Base-by-base conservation (phyloP, 2,797 vertebrate genomes). In the Ceryle rudis region DNA sequence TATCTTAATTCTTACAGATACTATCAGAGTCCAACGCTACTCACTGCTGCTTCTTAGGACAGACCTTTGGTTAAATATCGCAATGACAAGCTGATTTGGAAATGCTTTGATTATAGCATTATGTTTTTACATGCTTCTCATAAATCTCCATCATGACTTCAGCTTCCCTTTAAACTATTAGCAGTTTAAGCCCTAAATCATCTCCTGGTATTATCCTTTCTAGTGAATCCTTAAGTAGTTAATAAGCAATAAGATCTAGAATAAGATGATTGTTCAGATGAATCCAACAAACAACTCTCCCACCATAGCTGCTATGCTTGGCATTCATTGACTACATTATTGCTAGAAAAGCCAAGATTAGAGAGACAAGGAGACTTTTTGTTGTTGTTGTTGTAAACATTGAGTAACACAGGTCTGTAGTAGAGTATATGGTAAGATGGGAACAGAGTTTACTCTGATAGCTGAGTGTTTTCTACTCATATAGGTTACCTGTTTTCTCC, bases 211-310 rank as follows among this genome's bases (percentile, higher is more conserved):
- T 96, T 96, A 95, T 84, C 73, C 73, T 91, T 90, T 72, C 80
- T 70, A 69, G 82, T 73, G 91, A 95, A 93, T 93, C 66, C 80
- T 44, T 94, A 93, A 92, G 83, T 64, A 94, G 85, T 44, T 95
- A 94, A 91, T 87, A 69, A 67, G 77, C 80, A 91, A 6, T 77
- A 81, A 93, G 73, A 94, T 84, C 70, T 88, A 91, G 82, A 96
- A 75, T 86, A 95, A 94, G 85, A 52, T 94, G 51, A 73, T 92
- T 81, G 86, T 84, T 86, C 86, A 92, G 65, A 86, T 67, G 67
- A 90, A 90, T 44, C 58, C 28, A 79, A 29, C 62, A 86, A 94
- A 79, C 29, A 92, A 26, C 16, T 91, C n/a, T 95, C 20, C 51
- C 41, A 90, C 37, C 17, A 22, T 16, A 66, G 54, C 23, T 90